Evolutionary conservation across 2,888 invertebrate genomes (phyloP).

Genomic region (Nephrotoma flavescens): DNA sequence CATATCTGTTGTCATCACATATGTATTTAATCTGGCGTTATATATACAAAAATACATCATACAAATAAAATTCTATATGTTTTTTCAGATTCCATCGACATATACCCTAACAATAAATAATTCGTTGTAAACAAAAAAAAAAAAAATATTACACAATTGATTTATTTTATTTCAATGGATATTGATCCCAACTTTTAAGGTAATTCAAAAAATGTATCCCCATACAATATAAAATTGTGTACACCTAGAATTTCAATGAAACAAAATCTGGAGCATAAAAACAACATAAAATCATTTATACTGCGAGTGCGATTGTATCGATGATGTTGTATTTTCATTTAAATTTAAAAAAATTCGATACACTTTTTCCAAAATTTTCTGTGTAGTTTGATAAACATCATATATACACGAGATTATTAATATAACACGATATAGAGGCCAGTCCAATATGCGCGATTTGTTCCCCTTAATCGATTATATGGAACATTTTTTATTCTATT

Average conservation of each 20-base stretch:
- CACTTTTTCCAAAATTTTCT: too few relatives aligned
- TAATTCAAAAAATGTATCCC: background rate
- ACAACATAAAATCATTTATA: background rate
- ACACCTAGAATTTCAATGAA: background rate
- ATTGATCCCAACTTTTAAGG: background rate
- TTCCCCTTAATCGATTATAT: too few relatives aligned
- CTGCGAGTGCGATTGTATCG: background rate
- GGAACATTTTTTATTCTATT: too few relatives aligned
- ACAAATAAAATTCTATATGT: background rate
- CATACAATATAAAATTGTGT: background rate
- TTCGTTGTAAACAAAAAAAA: background rate
- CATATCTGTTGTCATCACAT: background rate
- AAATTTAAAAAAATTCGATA: background rate
- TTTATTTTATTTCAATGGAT: background rate
- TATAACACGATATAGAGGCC: too few relatives aligned
- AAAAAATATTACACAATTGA: background rate
- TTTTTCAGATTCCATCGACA: background rate
- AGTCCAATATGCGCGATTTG: too few relatives aligned
- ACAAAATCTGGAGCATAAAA: background rate
- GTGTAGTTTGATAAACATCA: too few relatives aligned
- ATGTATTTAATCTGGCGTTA: background rate
- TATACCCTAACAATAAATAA: background rate
- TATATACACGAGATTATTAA: too few relatives aligned
- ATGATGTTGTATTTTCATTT: background rate
- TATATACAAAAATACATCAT: background rate